A percentile compares a stretch with the other conserved stretches of the same genome.
phyloP scores from a whole-genome alignment of 2,797 vertebrate genomes.

The Acanthornis magna region DNA sequence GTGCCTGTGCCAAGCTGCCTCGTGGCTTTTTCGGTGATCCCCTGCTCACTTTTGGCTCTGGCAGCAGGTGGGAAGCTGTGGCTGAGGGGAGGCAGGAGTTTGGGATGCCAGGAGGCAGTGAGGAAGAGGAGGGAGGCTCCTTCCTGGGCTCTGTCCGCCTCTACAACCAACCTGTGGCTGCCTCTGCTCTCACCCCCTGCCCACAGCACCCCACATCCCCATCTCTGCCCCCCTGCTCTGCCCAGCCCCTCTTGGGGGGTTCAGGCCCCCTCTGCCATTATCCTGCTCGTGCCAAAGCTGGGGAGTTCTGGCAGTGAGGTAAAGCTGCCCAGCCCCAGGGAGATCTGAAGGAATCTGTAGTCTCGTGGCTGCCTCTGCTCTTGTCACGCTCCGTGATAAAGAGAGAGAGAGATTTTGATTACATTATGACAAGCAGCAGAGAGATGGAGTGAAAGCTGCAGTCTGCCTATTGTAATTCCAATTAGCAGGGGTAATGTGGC shows the following conservation, averaged over 20 bases:
- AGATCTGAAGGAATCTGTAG: background rate
- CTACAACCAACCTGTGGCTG: background rate
- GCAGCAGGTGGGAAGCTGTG: background rate
- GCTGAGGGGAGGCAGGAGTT: background rate
- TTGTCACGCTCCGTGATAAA: background rate
- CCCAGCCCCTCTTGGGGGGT: background rate
- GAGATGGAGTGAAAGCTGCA: conserved; percentile 29
- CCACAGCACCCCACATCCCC: background rate
- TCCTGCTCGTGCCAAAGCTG: background rate
- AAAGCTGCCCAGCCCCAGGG: background rate
- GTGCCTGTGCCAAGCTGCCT: background rate
- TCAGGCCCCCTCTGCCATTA: background rate
- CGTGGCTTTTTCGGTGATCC: background rate
- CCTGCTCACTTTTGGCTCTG: background rate
- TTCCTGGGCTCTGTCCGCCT: background rate
- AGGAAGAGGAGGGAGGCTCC: background rate
- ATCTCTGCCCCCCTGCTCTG: background rate
- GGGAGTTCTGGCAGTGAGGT: background rate
- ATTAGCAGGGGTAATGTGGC: conserved; percentile 33
- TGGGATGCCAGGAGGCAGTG: background rate
- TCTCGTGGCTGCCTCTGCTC: background rate
- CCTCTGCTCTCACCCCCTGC: background rate
- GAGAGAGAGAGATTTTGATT: conserved; percentile 9
- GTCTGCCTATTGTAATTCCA: conserved; percentile 39
- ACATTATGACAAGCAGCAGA: conserved; percentile 12